Base-by-base conservation (phyloP, 2,113 vertebrate species). In the Gulo gulo region DNA sequence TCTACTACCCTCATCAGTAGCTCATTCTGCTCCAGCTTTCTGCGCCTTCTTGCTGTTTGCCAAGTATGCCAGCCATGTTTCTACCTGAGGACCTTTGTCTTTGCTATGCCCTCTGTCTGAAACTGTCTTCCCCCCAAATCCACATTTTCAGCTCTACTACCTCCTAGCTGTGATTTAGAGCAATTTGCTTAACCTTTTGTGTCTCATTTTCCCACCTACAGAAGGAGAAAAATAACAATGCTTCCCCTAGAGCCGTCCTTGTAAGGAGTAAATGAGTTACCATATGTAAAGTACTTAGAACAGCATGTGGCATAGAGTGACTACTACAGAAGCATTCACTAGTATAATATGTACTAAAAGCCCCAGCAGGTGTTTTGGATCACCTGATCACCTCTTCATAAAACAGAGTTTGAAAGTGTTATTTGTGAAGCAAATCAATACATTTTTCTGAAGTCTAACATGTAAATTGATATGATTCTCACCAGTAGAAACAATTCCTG, bases 401-500 rank as follows among this genome's bases (percentile, higher is more conserved):
- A 69, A 67, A 84, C 79, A 93, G 61, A 59, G 45, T 39, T 39
- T 78, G 50, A 42, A 91, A 92, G 31, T 59, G 47, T 34, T 88
- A 52, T 82, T 94, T 95, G 39, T 42, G 16, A 93, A 57, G 55
- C 63, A 91, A 15, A 50, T 45, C 29, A 14, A 47, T 23, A 36
- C 15, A 57, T 26, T 95, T 89, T 92, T 90, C 78, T 90, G 18
- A 86, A 95, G 57, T 90, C 12, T 57, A 78, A 95, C 93, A 42
- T 65, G 45, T 24, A 63, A 82, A 89, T 78, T 96, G 84, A 61
- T 57, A 81, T 86, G 50, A 86, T 52, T 74, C 29, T 80, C 55
- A 13, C 13, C 47, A 29, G 34, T 21, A 93, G 78, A 95, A 97
- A 83, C 16, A 84, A 86, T 80, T 92, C 31, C 61, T 74, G 78